Evolutionary conservation across 2,888 invertebrate species (phyloP), one percentile per base, ranked within the genome.

Genomic region (Xestobium rufovillosum): DNA sequence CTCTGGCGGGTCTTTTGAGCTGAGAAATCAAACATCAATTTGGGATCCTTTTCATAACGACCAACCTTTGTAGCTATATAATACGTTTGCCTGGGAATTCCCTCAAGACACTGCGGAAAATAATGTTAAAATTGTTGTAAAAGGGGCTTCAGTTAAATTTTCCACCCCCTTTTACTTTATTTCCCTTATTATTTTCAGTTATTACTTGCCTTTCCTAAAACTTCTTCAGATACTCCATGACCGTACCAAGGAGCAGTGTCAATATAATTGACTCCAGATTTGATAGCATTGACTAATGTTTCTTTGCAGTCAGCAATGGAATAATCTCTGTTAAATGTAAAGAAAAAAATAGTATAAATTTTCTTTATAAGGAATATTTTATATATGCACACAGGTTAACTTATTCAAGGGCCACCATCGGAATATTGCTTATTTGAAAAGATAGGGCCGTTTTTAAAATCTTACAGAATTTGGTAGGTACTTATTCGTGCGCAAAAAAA

Each of bases 201-300:
- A n/a, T n/a, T n/a, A 11, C 3, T 13, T 56, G 82, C 83, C 72
- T 84, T 80, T 44, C 94, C 95, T 13, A 94, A 66, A 8, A 83
- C 71, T 44, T 71, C 72, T 65, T 95, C 94, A 0, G 94, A 85
- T 41, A 72, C 73, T 1, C 92, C 88, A 57, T 89, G 82, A 0
- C 95, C 95, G 58, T 95, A 95, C 80, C 81, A 95, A 0, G 91
- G 91, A 0, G 84, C 86, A 0, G 91, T 92, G 59, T 96, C 95
- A 39, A 96, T 76, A 53, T 87, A 90, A 67, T 96, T 96, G 11
- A 96, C 73, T 3, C 94, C 95, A 25, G 68, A 70, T 56, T 76
- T 80, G 2, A 95, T 59, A 0, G 84, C 82, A 48, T 77, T 69
- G 34, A 72, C 72, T 23, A 95, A 71, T 1, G 88, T 75, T 36